Evolutionary conservation across 2,888 invertebrate genomes (phyloP), one percentile per base, ranked within the genome.

Genomic region (Caenorhabditis sp.): DNA sequence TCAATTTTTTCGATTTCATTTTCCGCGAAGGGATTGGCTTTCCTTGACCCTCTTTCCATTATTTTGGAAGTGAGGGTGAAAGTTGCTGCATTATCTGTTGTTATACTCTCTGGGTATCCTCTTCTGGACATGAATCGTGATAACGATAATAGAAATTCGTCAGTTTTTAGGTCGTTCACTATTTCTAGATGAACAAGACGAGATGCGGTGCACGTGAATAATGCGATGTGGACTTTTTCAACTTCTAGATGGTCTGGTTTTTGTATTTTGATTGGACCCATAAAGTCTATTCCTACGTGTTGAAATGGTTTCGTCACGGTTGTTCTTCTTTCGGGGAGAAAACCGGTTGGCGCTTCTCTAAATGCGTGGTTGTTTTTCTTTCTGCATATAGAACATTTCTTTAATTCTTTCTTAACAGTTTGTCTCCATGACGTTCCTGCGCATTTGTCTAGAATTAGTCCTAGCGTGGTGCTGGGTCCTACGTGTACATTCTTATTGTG

Each of bases 101-200:
- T 67, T 1, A 76, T 76, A 4, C 26, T 37, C 2, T 74, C 53
- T 13, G 74, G 74, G 35, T 26, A 50, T 11, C 74, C 74, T 50
- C 74, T 13, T 50, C 74, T 44, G 1, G 28, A 9, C 18, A 35
- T 58, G 24, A 74, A 74, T 47, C 74, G 18, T 13, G 37, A 18
- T n/a, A 74, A 18, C 1, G 74, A 65, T 8, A 65, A 13, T 5
- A 74, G 13, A n/a, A 65, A 74, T 51, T 65, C 58, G 4, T 74
- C 74, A 2, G 67, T 67, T 26, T 28, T 28, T 8, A 67, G n/a
- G 6, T 32, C 51, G 6, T 40, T 4, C 2, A 35, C 50, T 26
- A n/a, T 15, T 61, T 76, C 76, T 20, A 65, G 35, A 37, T 67
- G 74, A n/a, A 74, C 18, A 11, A 51, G 13, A 67, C 74, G 40